Conservation (phyloP, 2,797 vertebrate species). For the Chloroceryle amazona region DNA sequence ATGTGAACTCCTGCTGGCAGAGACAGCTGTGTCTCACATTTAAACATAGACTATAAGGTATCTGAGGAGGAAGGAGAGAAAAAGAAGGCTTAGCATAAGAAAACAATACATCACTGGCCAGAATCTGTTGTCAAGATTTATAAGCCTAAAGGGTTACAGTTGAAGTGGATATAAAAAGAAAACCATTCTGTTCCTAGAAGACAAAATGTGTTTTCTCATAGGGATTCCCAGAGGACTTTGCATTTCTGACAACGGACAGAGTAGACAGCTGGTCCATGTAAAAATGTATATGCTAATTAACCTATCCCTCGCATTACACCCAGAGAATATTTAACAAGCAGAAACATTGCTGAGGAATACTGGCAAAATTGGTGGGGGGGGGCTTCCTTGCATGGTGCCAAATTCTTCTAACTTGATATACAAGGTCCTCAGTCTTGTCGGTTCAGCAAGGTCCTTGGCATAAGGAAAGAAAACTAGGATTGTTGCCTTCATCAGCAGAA, state of each 20-base stretch:
- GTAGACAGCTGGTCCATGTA: constrained; percentile 57
- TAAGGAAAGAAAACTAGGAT: not conserved
- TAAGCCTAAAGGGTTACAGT: constrained; percentile 56
- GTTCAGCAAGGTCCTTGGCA: not conserved
- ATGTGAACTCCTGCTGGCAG: constrained; percentile 60
- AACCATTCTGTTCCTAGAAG: constrained; percentile 44
- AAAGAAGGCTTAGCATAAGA: constrained; percentile 46
- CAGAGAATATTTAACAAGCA: not conserved
- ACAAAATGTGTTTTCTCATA: constrained; percentile 46
- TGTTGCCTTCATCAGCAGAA: not conserved
- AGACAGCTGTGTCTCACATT: constrained; percentile 73
- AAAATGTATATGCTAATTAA: constrained; percentile 30
- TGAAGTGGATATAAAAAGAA: constrained; percentile 66
- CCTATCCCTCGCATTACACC: not conserved
- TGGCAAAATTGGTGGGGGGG: not conserved
- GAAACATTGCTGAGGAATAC: not conserved
- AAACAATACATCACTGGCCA: constrained; percentile 47
- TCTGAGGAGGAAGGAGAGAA: constrained; percentile 55
- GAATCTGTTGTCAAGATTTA: constrained; percentile 67
- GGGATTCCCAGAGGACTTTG: constrained; percentile 16
- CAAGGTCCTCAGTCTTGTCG: not conserved
- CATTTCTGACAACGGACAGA: constrained; percentile 29
- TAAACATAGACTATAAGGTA: constrained; percentile 66
- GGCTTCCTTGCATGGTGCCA: not conserved
- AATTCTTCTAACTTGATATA: not conserved